phyloP scores from a whole-genome alignment of 2,888 invertebrate species.

The Luperina testacea region DNA sequence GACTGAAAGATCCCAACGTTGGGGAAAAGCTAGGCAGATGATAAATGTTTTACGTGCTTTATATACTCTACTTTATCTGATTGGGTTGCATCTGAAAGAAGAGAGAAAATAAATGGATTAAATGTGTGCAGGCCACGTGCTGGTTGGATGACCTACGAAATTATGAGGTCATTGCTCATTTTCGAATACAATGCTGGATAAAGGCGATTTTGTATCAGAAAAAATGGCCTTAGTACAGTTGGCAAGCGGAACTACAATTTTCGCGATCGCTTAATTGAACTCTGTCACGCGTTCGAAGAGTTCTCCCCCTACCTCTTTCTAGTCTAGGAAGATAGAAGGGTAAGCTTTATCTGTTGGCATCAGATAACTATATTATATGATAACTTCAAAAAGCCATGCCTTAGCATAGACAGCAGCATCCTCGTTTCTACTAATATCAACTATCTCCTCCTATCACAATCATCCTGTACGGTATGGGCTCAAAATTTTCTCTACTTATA shows the following conservation, averaged over 20 bases:
- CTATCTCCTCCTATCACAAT: too few species aligned
- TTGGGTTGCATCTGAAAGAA: background rate
- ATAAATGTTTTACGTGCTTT: background rate
- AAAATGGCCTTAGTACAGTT: background rate
- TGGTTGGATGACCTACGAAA: background rate
- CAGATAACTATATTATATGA: background rate
- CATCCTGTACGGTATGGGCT: background rate
- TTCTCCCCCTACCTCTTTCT: background rate
- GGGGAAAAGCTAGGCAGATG: background rate
- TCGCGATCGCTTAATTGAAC: background rate
- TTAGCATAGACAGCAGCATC: background rate
- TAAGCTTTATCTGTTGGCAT: background rate
- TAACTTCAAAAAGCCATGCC: background rate
- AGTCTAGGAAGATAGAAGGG: too few species aligned
- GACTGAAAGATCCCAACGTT: background rate
- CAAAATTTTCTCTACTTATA: background rate
- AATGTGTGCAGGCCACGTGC: background rate
- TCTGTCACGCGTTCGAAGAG: background rate
- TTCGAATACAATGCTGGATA: background rate
- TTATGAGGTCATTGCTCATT: background rate
- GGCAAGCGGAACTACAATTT: background rate
- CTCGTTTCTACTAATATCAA: background rate
- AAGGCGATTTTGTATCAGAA: background rate
- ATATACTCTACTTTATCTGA: background rate
- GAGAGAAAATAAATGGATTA: background rate